Evolutionary conservation across 2,888 invertebrate species (phyloP).

Genomic region (Drosophila mettleri): DNA sequence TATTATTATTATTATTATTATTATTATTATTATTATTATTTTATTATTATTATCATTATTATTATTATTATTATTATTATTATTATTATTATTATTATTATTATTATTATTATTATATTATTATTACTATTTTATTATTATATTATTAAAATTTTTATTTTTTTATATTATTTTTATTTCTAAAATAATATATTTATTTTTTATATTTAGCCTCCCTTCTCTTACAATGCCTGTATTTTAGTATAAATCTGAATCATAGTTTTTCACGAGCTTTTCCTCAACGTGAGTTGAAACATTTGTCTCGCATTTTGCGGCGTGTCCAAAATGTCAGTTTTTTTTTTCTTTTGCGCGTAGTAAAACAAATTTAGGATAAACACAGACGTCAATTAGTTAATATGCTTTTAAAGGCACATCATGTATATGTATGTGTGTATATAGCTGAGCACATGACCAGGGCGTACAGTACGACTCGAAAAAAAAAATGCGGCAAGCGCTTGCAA

Average conservation of each 20-base stretch:
- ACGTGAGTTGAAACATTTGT: constrained; percentile 62
- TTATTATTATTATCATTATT: too few species aligned
- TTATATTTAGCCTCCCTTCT: background rate
- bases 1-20: too few species aligned
- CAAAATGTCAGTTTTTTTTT: constrained; percentile 54
- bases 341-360: constrained; percentile 24
- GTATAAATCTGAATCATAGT: background rate
- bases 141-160: too few species aligned
- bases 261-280: constrained; percentile 18
- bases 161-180: background rate
- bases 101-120: too few species aligned
- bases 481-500: constrained; percentile 41
- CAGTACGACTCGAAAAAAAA: constrained; percentile 40
- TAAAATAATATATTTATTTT: too few species aligned
- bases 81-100: too few species aligned
- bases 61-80: too few species aligned
- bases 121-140: too few species aligned
- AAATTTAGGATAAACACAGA: constrained; percentile 58
- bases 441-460: constrained; percentile 37
- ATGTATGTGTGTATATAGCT: background rate
- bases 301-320: constrained; percentile 38
- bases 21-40: too few species aligned
- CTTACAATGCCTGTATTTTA: background rate
- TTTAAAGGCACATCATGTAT: constrained; percentile 28
- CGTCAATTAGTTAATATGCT: constrained; percentile 77